Evolutionary conservation across 2,113 vertebrate species (phyloP).

Genomic region (Apodemus speciosus): DNA sequence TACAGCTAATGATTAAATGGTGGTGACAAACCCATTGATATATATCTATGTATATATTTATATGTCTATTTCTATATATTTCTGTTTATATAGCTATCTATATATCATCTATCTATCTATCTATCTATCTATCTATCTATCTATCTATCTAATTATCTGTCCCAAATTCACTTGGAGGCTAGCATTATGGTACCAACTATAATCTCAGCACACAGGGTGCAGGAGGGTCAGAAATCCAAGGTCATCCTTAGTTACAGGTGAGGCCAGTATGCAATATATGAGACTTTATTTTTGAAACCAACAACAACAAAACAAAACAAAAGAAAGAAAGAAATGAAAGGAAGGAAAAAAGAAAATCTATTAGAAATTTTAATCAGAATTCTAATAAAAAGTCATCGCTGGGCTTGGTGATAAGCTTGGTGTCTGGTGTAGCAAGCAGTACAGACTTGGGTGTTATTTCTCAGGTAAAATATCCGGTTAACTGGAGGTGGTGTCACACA

Average conservation of each 20-base stretch:
- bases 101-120: neutral
- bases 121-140: neutral
- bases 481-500: neutral
- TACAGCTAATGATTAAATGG: neutral
- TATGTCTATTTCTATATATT: neutral
- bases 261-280: neutral
- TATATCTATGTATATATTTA: neutral
- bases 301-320: no score
- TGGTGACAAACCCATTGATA: neutral
- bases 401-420: neutral
- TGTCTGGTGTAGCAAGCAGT: neutral
- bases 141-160: neutral
- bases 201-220: neutral
- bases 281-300: neutral
- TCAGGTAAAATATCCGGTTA: neutral
- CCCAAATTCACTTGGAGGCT: neutral
- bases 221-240: neutral
- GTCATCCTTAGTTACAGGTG: neutral
- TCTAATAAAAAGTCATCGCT: neutral
- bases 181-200: neutral
- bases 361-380: slow-evolving; percentile 7
- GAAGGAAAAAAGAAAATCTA: neutral
- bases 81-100: neutral
- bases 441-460: neutral
- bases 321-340: neutral